Conservation (phyloP, 2,113 vertebrate species). For the Amphiprion ocellaris region DNA sequence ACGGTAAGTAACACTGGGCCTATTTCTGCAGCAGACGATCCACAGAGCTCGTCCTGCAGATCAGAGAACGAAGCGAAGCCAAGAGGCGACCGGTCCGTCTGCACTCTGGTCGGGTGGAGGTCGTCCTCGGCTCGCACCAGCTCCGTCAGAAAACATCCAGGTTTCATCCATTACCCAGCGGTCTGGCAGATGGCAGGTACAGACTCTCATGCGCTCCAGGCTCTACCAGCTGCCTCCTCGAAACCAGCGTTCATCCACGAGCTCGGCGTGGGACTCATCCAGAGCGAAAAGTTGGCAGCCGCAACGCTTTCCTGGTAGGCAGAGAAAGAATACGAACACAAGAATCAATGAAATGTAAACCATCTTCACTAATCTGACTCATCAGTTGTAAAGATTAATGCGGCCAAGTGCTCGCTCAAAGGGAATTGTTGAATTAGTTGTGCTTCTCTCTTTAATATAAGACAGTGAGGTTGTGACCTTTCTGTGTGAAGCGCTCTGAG, state of each 20-base stretch:
- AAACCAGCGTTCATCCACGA: slow-evolving; percentile 69
- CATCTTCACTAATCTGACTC: not conserved
- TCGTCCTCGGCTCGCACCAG: slow-evolving; percentile 76
- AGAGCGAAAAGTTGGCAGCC: slow-evolving; percentile 56
- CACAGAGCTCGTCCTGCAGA: slow-evolving; percentile 63
- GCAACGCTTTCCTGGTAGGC: slow-evolving; percentile 35
- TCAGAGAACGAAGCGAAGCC: slow-evolving; percentile 55
- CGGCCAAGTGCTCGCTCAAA: not conserved
- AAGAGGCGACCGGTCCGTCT: slow-evolving; percentile 65
- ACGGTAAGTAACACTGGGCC: not conserved
- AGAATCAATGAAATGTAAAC: slow-evolving; percentile 11
- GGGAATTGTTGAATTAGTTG: no score
- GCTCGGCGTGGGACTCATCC: slow-evolving; percentile 66
- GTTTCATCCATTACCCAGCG: slow-evolving; percentile 73
- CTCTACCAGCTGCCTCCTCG: slow-evolving; percentile 64
- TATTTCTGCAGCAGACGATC: slow-evolving; percentile 69
- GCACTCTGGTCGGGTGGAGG: slow-evolving; percentile 71
- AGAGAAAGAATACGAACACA: slow-evolving; percentile 6
- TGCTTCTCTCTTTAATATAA: no score
- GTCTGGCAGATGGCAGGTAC: slow-evolving; percentile 79
- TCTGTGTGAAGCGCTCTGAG: no score
- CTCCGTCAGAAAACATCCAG: slow-evolving; percentile 77
- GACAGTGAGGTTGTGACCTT: no score
- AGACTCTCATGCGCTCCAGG: slow-evolving; percentile 59
- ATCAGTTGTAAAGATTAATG: slow-evolving; percentile 18